Percentiles rank a stretch among this genome's conserved stretches.
Evolutionary conservation across 2,113 vertebrate species (phyloP).

Genomic region (Philantomba maxwellii): DNA sequence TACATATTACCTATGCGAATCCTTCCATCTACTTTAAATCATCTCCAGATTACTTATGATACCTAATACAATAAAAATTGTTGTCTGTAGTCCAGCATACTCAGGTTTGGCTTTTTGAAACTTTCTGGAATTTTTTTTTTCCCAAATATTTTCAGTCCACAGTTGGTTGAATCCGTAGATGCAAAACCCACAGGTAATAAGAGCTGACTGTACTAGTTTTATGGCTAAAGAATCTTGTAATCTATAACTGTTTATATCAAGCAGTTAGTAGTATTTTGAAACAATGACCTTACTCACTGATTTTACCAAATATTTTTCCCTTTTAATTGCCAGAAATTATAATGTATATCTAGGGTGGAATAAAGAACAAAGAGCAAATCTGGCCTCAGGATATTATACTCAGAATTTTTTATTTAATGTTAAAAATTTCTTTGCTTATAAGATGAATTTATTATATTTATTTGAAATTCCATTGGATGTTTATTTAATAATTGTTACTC

Average conservation of each 20-base stretch:
- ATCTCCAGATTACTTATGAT: neutral
- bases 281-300: neutral
- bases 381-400: neutral
- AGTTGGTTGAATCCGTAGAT: neutral
- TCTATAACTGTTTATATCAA: neutral
- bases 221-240: neutral
- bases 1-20: neutral
- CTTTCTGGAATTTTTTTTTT: neutral
- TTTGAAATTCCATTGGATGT: neutral
- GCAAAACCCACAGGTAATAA: neutral
- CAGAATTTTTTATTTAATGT: neutral
- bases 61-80: neutral
- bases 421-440: neutral
- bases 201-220: neutral
- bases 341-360: neutral
- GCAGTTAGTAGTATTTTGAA: neutral
- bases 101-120: neutral
- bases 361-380: neutral
- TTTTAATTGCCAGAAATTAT: neutral
- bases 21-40: neutral
- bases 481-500: conserved; percentile 11
- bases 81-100: neutral
- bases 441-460: neutral
- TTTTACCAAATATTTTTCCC: neutral
- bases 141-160: neutral